phyloP scores from a whole-genome alignment of 2,797 vertebrate species.

The Carapus acus region DNA sequence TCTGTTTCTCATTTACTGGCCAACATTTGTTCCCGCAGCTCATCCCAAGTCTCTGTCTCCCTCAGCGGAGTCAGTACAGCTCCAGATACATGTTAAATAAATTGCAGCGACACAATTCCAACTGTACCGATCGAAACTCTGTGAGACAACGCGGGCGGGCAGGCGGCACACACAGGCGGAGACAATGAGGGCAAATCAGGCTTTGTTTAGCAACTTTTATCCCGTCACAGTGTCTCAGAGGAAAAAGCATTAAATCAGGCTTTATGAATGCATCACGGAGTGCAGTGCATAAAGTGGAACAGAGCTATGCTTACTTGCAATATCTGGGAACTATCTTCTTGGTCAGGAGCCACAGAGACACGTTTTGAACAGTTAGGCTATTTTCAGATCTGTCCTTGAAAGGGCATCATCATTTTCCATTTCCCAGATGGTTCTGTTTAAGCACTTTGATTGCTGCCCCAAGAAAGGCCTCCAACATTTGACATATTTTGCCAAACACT shows the following conservation, averaged over 20 bases:
- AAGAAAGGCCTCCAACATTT: background rate
- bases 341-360: conserved; percentile 31
- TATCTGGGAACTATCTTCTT: conserved; percentile 37
- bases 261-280: conserved; percentile 1
- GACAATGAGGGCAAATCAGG: background rate
- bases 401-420: conserved; percentile 56
- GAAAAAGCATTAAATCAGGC: background rate
- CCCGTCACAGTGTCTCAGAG: background rate
- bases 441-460: conserved; percentile 23
- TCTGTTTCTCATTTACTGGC: conserved; percentile 57
- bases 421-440: conserved; percentile 36
- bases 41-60: conserved; percentile 26
- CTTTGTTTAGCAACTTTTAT: conserved; percentile 5
- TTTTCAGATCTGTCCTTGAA: conserved; percentile 61
- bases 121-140: no score
- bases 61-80: conserved; percentile 13
- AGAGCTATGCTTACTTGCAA: background rate
- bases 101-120: no score
- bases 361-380: conserved; percentile 49
- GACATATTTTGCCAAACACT: no score
- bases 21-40: conserved; percentile 35
- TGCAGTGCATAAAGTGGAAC: background rate
- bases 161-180: background rate
- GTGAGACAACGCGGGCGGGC: no score
- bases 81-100: no score